These are phyloP conservation scores for Fopius arisanus DNA, from an alignment of 1,140 invertebrate species.

Conservation along the genomic window DNA sequence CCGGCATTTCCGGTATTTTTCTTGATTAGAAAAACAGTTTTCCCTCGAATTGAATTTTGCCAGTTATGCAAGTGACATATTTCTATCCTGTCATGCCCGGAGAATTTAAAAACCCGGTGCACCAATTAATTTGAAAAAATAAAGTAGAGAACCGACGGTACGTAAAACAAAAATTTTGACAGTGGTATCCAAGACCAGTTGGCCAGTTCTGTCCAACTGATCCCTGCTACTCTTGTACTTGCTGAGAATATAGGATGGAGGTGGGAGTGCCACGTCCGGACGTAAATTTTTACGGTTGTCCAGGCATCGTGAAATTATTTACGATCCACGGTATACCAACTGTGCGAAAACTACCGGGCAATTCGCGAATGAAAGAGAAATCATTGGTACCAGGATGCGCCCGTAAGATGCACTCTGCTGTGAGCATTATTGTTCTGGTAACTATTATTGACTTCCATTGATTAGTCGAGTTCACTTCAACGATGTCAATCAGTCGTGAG, in stretches of 20 bases:
- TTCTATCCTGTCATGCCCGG: neutral
- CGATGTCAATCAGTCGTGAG: too few species aligned
- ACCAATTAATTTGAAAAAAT: neutral
- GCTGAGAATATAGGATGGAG: neutral
- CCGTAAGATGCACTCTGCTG: neutral
- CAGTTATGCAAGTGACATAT: neutral
- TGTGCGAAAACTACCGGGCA: neutral
- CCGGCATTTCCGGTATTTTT: neutral
- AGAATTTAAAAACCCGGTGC: neutral
- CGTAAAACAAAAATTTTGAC: constrained; percentile 5
- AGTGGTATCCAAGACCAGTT: neutral
- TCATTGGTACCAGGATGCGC: neutral
- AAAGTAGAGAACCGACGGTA: neutral
- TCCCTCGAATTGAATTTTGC: too few species aligned
- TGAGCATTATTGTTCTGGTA: neutral
- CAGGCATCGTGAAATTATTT: constrained; percentile 17
- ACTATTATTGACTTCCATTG: neutral
- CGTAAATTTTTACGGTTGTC: constrained; percentile 17
- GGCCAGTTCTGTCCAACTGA: neutral
- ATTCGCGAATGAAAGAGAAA: neutral
- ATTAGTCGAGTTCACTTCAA: too few species aligned
- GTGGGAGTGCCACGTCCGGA: constrained; percentile 14
- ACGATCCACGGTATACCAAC: constrained; percentile 1
- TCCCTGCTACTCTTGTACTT: neutral
- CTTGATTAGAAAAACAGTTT: neutral